These are phyloP conservation scores for Emydocephalus ijimae DNA, from an alignment of 2,113 vertebrate genomes.

Conservation along the genomic window DNA sequence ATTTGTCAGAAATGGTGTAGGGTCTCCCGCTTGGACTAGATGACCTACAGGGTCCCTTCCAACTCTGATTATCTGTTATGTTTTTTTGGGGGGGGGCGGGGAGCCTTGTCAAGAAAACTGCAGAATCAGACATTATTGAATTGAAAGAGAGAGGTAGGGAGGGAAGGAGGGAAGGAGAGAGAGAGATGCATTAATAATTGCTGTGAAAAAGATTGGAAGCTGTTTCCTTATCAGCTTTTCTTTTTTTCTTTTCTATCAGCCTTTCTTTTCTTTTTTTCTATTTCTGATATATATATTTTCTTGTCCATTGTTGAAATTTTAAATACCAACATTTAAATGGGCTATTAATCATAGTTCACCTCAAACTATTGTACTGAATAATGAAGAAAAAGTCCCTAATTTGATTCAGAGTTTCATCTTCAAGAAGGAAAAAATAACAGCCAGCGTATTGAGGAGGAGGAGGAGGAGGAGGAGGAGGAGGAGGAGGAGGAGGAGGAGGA, in stretches of 20 bases:
- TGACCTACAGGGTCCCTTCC: no score
- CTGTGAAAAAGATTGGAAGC: background rate
- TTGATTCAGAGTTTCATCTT: slow-evolving; percentile 60
- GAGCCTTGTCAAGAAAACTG: no score
- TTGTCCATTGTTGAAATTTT: slow-evolving; percentile 52
- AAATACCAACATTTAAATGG: slow-evolving; percentile 48
- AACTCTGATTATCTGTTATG: no score
- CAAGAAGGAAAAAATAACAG: background rate
- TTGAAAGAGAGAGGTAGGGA: no score
- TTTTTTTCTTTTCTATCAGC: no score
- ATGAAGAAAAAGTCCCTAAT: slow-evolving; percentile 57
- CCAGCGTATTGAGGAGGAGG: slow-evolving; percentile 28
- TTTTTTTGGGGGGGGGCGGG: no score
- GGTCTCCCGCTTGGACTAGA: no score
- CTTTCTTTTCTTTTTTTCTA: no score
- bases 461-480: background rate
- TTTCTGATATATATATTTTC: background rate
- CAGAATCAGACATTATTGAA: no score
- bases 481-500: slow-evolving; percentile 36
- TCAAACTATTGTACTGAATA: slow-evolving; percentile 52
- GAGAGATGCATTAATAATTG: background rate
- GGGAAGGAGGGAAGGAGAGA: no score
- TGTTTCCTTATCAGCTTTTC: no score
- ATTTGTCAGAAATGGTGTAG: no score
- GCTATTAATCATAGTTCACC: slow-evolving; percentile 49